These are phyloP conservation scores for Bolinopsis microptera DNA, from an alignment of 37 sponge, comb jelly and placozoan species.

Conservation along the genomic window DNA sequence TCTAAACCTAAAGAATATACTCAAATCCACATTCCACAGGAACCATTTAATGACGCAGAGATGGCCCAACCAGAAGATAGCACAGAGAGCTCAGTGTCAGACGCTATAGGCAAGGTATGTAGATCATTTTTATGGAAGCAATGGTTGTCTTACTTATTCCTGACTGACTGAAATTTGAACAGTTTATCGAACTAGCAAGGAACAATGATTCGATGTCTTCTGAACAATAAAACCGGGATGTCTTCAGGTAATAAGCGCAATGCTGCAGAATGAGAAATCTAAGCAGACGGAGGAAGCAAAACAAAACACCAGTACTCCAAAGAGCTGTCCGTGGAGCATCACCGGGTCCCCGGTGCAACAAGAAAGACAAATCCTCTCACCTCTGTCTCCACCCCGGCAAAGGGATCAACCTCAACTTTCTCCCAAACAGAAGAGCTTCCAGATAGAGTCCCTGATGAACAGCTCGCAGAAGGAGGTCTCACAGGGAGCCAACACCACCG, in stretches of 20 bases:
- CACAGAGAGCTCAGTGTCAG: constrained; percentile 18
- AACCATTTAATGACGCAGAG: neutral
- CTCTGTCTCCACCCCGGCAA: neutral
- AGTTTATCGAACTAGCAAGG: neutral
- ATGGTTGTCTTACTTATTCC: no score
- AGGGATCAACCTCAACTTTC: neutral
- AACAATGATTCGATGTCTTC: no score
- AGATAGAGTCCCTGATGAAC: constrained; percentile 62
- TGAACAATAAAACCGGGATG: neutral
- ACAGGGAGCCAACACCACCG: neutral
- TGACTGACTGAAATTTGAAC: neutral
- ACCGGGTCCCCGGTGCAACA: neutral
- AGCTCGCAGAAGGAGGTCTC: neutral
- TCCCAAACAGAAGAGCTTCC: constrained; percentile 53
- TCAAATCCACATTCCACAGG: no score
- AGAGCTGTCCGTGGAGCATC: neutral
- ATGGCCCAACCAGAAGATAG: neutral
- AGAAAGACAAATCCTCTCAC: neutral
- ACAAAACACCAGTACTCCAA: neutral
- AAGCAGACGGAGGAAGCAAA: neutral
- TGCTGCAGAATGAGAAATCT: neutral
- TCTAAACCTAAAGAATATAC: no score
- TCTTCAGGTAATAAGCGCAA: constrained; percentile 34
- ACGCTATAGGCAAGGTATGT: constrained; percentile 33
- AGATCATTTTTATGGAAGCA: no score